Evolutionary conservation across 1,140 invertebrate genomes (phyloP).

Genomic region (Brachionus asplanchnoidis): DNA sequence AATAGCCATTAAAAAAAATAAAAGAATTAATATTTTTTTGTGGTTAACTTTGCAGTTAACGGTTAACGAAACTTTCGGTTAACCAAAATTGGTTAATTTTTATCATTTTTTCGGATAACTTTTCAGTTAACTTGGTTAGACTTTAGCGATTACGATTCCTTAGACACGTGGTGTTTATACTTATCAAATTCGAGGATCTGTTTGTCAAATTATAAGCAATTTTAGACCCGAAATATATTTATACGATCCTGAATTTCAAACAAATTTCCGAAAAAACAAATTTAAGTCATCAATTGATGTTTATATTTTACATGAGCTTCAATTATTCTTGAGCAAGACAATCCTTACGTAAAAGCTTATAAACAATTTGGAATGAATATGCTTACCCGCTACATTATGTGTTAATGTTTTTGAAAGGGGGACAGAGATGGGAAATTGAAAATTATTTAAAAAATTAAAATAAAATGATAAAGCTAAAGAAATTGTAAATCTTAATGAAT

Average conservation of each 20-base stretch:
- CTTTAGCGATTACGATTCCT: too few species aligned
- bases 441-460: background rate
- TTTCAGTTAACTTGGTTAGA: too few species aligned
- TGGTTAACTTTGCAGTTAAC: too few species aligned
- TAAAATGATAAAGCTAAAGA: background rate
- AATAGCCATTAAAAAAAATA: too few species aligned
- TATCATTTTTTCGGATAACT: too few species aligned
- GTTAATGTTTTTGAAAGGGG: background rate
- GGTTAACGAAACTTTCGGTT: too few species aligned
- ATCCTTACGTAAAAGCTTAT: too few species aligned
- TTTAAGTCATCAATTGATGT: background rate
- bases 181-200: background rate
- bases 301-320: too few species aligned
- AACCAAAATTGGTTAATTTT: too few species aligned
- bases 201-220: background rate
- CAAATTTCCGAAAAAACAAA: background rate
- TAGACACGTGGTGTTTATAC: background rate
- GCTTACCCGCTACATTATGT: slow-evolving; percentile 7
- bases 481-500: background rate
- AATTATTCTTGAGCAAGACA: slow-evolving; percentile 33
- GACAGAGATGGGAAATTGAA: slow-evolving; percentile 1
- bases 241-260: slow-evolving; percentile 6
- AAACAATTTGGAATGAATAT: background rate
- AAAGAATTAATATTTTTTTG: too few species aligned
- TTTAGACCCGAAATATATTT: background rate